phyloP scores from a whole-genome alignment of 2,888 invertebrate genomes.

The Melieria crassipennis region DNA sequence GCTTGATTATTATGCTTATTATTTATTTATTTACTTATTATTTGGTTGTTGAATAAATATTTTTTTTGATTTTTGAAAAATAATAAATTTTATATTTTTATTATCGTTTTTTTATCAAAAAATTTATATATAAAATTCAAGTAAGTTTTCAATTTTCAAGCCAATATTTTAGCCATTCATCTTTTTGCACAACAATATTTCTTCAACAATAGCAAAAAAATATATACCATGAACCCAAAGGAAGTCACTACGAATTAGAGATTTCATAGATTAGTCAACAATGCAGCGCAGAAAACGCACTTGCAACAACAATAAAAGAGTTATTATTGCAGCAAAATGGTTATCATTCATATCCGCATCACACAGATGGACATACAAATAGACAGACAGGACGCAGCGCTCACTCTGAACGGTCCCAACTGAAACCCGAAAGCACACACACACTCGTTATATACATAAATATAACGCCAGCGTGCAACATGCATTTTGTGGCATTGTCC shows the following conservation, averaged over 20 bases:
- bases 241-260: too few species aligned
- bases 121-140: too few species aligned
- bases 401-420: not conserved
- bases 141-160: too few species aligned
- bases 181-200: not conserved
- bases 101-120: too few species aligned
- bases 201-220: not conserved
- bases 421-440: not conserved
- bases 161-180: too few species aligned
- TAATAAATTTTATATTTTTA: too few species aligned
- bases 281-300: slow-evolving; percentile 25
- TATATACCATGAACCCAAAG: not conserved
- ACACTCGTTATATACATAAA: slow-evolving; percentile 12
- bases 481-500: slow-evolving; percentile 35
- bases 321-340: not conserved
- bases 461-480: slow-evolving; percentile 36
- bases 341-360: slow-evolving; percentile 28
- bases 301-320: slow-evolving; percentile 18
- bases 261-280: not conserved
- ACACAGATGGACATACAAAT: slow-evolving; percentile 15
- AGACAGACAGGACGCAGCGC: not conserved
- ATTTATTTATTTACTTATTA: too few species aligned
- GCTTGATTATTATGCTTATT: too few species aligned
- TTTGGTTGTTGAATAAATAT: too few species aligned
- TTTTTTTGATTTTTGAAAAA: too few species aligned